phyloP scores from a whole-genome alignment of 2,113 vertebrate genomes.

The Circaetus gallicus region DNA sequence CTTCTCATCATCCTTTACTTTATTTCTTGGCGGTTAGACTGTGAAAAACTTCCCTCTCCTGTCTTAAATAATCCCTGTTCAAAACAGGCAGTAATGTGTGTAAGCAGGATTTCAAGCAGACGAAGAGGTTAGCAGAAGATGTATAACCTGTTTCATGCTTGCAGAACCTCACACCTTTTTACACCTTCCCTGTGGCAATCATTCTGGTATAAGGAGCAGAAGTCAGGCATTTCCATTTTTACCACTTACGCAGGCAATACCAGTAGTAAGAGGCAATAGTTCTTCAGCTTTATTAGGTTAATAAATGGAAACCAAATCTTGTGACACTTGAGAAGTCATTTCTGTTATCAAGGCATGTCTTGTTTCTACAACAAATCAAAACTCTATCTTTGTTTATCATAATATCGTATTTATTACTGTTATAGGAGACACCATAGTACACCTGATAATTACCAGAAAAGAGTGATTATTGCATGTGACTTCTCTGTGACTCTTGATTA shows the following conservation, averaged over 20 bases:
- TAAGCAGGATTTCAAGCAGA: neutral
- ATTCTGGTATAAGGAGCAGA: neutral
- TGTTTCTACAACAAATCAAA: neutral
- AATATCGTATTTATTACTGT: neutral
- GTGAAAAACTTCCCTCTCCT: neutral
- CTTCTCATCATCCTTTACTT: neutral
- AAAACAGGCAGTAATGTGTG: neutral
- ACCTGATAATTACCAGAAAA: neutral
- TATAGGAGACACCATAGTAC: neutral
- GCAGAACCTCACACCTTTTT: neutral
- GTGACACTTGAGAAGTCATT: neutral
- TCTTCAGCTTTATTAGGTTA: neutral
- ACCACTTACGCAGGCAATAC: neutral
- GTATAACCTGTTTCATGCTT: neutral
- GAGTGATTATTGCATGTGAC: neutral
- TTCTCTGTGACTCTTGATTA: neutral
- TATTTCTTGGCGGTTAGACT: neutral
- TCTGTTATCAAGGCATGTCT: neutral
- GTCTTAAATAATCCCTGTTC: neutral
- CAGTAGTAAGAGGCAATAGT: neutral
- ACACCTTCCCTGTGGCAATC: neutral
- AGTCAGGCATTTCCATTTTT: neutral
- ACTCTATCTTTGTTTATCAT: neutral
- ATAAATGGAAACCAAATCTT: neutral
- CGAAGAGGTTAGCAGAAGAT: neutral